Base-by-base conservation (phyloP, 2,113 vertebrate species). In the Athene noctua region DNA sequence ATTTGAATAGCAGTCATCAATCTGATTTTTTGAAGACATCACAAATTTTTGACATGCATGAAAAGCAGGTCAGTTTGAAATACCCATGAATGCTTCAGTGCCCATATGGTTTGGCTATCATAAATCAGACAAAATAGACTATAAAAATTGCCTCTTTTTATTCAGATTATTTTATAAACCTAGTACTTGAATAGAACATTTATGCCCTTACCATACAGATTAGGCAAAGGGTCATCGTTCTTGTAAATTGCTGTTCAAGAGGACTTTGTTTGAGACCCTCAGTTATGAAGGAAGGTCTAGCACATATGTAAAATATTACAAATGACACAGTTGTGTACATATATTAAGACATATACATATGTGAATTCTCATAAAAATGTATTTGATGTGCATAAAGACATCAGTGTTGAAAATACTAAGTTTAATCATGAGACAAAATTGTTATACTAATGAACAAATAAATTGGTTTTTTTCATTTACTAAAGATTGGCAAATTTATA, bases 1-100 rank as follows among this genome's bases (percentile, higher is more conserved):
- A 96, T 94, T 96, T 97, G 88, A 97, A 97, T 96, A 95, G 94
- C 89, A 90, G 59, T 87, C 94, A 97, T 98, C 96, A 94, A 95
- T 98, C 92, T 94, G 32, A 34, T 97, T 97, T 93, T 96, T 22
- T 89, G 59, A 86, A 97, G 72, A 78, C 92, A 88, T 95, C 81
- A 96, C 86, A 92, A 82, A 71, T 94, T 95, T 96, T 95, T 97
- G 87, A 96, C 92, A 93, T 91, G 96, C 92, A 94, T 86, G 83
- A 97, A 97, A 98, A 97, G 83, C 77, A 80, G 92, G 90, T 93
- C 93, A 93, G 92, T 97, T 97, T 92, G 80, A 95, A 96, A 97
- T 93, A 96, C 88, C 81, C 90, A 72, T 90, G 91, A 88, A 97
- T 82, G 92, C 75, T 93, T 96, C 93, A 92, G 58, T 86, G 71